Percentiles rank a stretch among this genome's conserved stretches.
Conservation (phyloP, 2,888 invertebrate species). For the Stenolophus ochropezus region DNA sequence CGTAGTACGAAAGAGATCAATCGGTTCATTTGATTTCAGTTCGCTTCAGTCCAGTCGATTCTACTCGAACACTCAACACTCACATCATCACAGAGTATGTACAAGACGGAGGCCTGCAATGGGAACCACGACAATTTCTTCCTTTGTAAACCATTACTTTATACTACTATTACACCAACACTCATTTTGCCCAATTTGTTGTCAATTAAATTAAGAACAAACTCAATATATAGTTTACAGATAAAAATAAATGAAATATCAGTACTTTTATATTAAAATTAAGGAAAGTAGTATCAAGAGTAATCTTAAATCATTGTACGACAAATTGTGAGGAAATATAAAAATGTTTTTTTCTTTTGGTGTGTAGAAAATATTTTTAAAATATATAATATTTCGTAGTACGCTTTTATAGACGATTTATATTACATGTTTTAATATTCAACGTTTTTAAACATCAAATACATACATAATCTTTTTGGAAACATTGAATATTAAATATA, state of each 20-base stretch:
- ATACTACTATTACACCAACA: too few species aligned
- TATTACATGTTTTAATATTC: background rate
- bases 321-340: background rate
- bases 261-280: too few species aligned
- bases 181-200: too few species aligned
- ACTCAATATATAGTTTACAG: too few species aligned
- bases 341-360: background rate
- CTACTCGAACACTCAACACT: conserved; percentile 30
- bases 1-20: conserved; percentile 55
- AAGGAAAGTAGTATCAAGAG: too few species aligned
- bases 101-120: conserved; percentile 15
- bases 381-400: background rate
- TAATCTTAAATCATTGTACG: too few species aligned
- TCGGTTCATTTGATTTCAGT: conserved; percentile 7
- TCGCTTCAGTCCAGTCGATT: background rate
- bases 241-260: too few species aligned
- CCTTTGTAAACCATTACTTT: background rate
- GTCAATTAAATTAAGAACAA: too few species aligned
- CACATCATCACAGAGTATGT: conserved; percentile 53
- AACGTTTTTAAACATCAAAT: background rate
- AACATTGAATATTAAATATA: background rate
- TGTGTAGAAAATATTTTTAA: too few species aligned
- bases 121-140: background rate
- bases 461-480: background rate
- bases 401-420: background rate